Base-by-base conservation (phyloP, 2,888 invertebrate genomes). In the Elaeidobius kamerunicus region DNA sequence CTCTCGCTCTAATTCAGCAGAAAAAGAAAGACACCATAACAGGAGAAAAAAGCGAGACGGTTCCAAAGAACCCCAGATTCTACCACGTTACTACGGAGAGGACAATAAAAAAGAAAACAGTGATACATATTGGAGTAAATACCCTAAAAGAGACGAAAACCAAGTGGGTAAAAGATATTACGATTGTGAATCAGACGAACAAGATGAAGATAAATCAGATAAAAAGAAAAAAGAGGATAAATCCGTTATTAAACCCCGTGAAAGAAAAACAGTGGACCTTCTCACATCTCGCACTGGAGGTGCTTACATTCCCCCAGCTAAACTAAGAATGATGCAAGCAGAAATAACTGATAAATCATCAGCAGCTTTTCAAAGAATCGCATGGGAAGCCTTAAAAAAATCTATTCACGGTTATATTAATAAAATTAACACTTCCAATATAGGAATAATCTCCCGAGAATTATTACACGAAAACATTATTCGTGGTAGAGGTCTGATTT, bases 351-450 rank as follows among this genome's bases (percentile, higher is more conserved):
- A 99, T 67, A 99, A 99, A 76, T 80, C 86, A n/a, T 92, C 94
- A 56, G 84, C 86, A 17, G 91, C 92, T 1, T 99, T 92, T 74
- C 99, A 99, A 72, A 79, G 98, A 61, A 85, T 99, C 41, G 91
- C 98, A 1, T 99, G 99, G 99, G 98, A 99, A 76, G 95, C 96
- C 0, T 75, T 99, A 16, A 99, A 99, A 71, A 99, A 99, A 72
- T 96, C 95, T 6, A 91, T 99, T 59, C 96, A 98, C 67, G 99
- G 99, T 62, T 87, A 90, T 61, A 94, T 99, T 52, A 99, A 99
- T 75, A 99, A 98, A 78, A 88, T 98, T 1, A 99, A 98, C 70
- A 90, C 90, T 0, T 87, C 92, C 11, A 99, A 99, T 70, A 91
- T 99, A 58, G 87, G 85, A 1, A 84, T 91, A 44, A 94, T 99